These are phyloP conservation scores for Hipposideros armiger DNA, from an alignment of 2,113 vertebrate species.

Conservation along the genomic window DNA sequence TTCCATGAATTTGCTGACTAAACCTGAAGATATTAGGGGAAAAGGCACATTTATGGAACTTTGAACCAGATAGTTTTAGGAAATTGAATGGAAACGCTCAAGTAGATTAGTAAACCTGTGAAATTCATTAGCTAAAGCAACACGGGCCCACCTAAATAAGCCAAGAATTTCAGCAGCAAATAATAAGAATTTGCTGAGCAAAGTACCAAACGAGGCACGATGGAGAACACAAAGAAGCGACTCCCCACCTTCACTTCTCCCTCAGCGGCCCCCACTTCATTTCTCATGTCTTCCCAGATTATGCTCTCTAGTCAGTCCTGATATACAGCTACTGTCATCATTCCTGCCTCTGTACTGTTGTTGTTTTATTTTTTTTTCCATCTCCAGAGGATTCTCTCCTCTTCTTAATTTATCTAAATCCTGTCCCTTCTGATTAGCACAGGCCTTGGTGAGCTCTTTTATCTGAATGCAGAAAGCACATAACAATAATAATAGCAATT, in stretches of 20 bases:
- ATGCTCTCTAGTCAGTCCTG: neutral
- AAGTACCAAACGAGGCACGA: accelerated
- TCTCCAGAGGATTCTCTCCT: neutral
- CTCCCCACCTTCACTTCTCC: neutral
- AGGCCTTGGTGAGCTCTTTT: neutral
- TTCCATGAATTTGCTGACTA: neutral
- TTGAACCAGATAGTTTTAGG: neutral
- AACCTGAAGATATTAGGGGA: neutral
- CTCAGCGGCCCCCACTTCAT: neutral
- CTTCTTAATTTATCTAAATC: neutral
- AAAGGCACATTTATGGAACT: neutral
- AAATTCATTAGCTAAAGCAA: neutral
- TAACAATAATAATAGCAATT: neutral
- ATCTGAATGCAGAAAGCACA: neutral
- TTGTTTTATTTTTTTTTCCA: neutral
- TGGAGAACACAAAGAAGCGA: accelerated
- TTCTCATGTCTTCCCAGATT: neutral
- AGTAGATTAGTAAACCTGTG: neutral
- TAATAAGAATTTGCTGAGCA: neutral
- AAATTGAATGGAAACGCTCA: neutral
- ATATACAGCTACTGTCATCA: neutral
- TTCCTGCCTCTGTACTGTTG: neutral
- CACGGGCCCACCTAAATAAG: neutral
- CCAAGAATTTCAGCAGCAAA: neutral
- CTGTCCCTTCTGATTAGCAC: neutral